Conservation (phyloP, 2,888 invertebrate species). For the Nemurella pictetii region DNA sequence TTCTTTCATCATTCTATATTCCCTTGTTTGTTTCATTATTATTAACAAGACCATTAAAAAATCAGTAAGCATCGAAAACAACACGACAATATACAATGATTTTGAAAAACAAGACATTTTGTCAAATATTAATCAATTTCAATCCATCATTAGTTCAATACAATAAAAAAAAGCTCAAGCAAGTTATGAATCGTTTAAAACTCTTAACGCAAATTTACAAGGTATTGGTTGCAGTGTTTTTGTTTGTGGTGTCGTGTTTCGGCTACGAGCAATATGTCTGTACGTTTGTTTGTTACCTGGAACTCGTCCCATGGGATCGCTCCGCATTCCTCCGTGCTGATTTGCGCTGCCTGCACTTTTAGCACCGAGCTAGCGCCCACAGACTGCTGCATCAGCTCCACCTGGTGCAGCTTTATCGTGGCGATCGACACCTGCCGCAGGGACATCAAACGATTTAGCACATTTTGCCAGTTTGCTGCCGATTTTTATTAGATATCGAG, state of each 20-base stretch:
- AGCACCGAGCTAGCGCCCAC: slow-evolving; percentile 67
- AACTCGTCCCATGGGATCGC: slow-evolving; percentile 93
- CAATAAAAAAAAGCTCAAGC: not conserved
- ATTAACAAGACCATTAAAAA: not conserved
- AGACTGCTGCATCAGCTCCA: slow-evolving; percentile 73
- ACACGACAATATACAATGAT: too few species aligned
- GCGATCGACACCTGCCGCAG: slow-evolving; percentile 56
- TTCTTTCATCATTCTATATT: slow-evolving; percentile 1
- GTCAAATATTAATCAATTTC: not conserved
- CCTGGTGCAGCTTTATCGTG: slow-evolving; percentile 71
- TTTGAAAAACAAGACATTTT: not conserved
- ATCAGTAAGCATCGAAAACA: not conserved
- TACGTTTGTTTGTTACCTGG: slow-evolving; percentile 64
- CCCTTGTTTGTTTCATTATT: not conserved
- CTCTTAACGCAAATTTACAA: not conserved
- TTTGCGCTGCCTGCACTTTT: slow-evolving; percentile 69
- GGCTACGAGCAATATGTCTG: not conserved
- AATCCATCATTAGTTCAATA: not conserved
- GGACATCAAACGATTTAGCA: too few species aligned
- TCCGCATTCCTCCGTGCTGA: slow-evolving; percentile 80
- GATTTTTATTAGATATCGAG: too few species aligned
- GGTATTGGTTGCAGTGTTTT: not conserved
- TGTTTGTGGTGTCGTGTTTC: not conserved
- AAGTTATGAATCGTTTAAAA: not conserved
- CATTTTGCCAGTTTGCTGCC: too few species aligned